Evolutionary conservation across 2,888 invertebrate species (phyloP), one percentile per base, ranked within the genome.

Genomic region (Epirrita christyi): DNA sequence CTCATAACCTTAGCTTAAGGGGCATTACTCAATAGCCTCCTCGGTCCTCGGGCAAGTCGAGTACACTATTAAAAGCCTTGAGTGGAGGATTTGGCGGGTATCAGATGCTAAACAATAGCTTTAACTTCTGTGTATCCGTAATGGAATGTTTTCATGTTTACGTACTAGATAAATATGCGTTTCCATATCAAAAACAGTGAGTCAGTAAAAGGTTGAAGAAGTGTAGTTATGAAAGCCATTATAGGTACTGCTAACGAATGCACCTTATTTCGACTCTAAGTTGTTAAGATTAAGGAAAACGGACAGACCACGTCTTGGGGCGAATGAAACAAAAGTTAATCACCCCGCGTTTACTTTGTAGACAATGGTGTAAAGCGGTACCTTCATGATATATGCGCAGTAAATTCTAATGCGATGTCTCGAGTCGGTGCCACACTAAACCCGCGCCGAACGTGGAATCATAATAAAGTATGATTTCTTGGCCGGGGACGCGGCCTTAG

Each of bases 381-480:
- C 65, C 65, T 66, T 61, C 47, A 76, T 86, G 88, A 90, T 86
- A 87, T 85, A 88, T 80, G 87, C 77, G 85, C 84, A 75, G 81
- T 88, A 88, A 86, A 88, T 88, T 85, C 81, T 88, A 88, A 89
- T 83, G 86, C 75, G 81, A 77, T 71, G 63, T 59, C 74, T 84
- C 86, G 85, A 86, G 85, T 76, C 85, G 85, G 80, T 80, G 74
- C 67, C 74, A 72, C 80, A 69, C 80, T 83, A 83, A 86, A 85
- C 79, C 81, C 77, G 66, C 75, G 74, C 76, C 81, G 8, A 84
- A 84, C 80, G 74, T 80, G 77, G 77, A 84, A 85, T 87, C 85
- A 88, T 88, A 88, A 89, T 90, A 90, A 91, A 91, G 87, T 88
- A 89, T 90, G 89, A 90, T 89, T 91, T 88, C 90, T 91, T 88